Evolutionary conservation across 53 echinoderm and acorn worm species (phyloP).

Genomic region (Patiria pectinifera): DNA sequence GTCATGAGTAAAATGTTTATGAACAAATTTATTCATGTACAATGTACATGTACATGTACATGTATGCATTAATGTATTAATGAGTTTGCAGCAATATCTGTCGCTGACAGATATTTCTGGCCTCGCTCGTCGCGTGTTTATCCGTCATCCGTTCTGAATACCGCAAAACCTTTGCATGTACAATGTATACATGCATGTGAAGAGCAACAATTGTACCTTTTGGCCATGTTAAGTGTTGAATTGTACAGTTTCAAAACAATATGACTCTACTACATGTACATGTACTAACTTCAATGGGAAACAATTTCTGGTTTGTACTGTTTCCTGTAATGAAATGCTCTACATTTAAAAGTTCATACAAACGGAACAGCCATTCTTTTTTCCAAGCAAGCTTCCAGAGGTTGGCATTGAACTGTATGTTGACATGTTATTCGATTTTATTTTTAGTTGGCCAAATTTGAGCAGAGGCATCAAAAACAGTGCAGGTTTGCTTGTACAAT

Average conservation of each 20-base stretch:
- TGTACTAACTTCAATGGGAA: not conserved
- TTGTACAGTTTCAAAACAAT: not conserved
- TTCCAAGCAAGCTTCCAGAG: too few relatives aligned
- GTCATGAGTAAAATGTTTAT: too few relatives aligned
- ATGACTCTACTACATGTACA: not conserved
- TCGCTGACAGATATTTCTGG: too few relatives aligned
- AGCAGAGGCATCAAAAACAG: too few relatives aligned
- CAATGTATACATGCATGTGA: not conserved
- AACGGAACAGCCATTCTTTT: not conserved
- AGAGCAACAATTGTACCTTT: too few relatives aligned
- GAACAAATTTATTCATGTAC: not conserved
- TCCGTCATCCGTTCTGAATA: too few relatives aligned
- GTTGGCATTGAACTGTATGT: too few relatives aligned
- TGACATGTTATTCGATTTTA: too few relatives aligned
- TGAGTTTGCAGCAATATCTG: not conserved
- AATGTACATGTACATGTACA: constrained; percentile 18
- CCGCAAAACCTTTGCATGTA: too few relatives aligned
- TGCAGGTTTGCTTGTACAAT: too few relatives aligned
- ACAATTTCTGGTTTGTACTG: not conserved
- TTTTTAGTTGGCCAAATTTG: too few relatives aligned
- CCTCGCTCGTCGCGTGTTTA: too few relatives aligned
- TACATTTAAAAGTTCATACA: not conserved
- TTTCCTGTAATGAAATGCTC: not conserved
- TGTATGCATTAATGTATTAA: not conserved
- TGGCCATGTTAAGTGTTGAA: not conserved